phyloP scores from a whole-genome alignment of 2,113 vertebrate genomes.

The Apus apus region DNA sequence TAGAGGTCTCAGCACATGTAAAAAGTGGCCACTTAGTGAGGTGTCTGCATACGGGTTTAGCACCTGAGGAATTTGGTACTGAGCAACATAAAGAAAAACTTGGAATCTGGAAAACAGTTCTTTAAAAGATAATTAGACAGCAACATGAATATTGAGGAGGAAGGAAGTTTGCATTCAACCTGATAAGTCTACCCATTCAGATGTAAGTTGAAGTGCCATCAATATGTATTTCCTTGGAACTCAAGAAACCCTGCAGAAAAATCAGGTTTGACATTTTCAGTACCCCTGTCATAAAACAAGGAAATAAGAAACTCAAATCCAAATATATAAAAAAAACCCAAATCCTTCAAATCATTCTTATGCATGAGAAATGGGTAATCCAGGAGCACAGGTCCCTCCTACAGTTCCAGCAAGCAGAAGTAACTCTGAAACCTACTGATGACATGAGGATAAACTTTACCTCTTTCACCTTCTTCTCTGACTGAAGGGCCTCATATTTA shows the following conservation, averaged over 20 bases:
- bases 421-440: neutral
- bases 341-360: neutral
- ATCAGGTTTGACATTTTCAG: neutral
- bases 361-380: neutral
- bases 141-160: neutral
- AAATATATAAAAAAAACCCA: neutral
- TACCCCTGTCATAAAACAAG: neutral
- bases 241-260: neutral
- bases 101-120: neutral
- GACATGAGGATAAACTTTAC: neutral
- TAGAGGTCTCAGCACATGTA: slow-evolving; percentile 38
- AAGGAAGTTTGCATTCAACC: slow-evolving; percentile 25
- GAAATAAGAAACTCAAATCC: neutral
- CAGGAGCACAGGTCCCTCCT: neutral
- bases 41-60: slow-evolving; percentile 47
- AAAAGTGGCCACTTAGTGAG: slow-evolving; percentile 43
- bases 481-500: neutral
- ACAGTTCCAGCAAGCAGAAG: neutral
- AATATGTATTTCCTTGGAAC: neutral
- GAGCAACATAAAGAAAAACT: neutral
- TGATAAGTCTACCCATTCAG: neutral
- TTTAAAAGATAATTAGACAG: slow-evolving; percentile 26
- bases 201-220: neutral
- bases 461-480: neutral
- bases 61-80: neutral